Base-by-base conservation (phyloP, 2,888 invertebrate species). In the Eilema griseolum region DNA sequence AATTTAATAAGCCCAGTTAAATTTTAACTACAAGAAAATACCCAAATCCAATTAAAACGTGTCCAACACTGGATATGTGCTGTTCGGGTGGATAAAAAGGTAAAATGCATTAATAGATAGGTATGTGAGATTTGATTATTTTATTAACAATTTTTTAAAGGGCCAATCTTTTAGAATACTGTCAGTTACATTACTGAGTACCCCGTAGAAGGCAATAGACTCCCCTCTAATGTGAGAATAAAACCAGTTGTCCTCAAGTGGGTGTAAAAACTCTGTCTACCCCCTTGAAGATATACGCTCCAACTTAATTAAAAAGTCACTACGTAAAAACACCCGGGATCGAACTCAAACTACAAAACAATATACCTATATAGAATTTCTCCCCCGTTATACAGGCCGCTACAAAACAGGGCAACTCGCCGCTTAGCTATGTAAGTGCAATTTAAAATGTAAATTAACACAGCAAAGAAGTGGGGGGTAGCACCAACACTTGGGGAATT, bases 401-500 rank as follows among this genome's bases (percentile, higher is more conserved):
- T 90, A 89, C 90, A 91, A 92, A 93, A 92, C 94, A 90, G 89
- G 86, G 86, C 89, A 90, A 92, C 88, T 93, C 92, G 92, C 94
- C 93, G 89, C 88, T 90, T 88, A 89, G 92, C 94, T 92, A 95
- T 95, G 93, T 94, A 94, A 95, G 95, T 95, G 95, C 95, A 95
- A 95, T 95, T 95, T 95, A 95, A 95, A 95, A 95, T 95, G 95
- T 95, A 95, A 95, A 95, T 95, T 95, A 95, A 95, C 95, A 92
- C 89, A 88, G 93, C 93, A 95, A 95, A 95, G 95, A 95, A 95
- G 91, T 90, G 85, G 90, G 91, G 90, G 88, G 85, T 81, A 75
- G 85, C 84, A 85, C 89, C 83, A 85, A 89, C 92, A 88, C 90
- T 89, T 83, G 87, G 82, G 86, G 84, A 83, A 88, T 88, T 88